Percentiles rank a stretch among this genome's conserved stretches.
Evolutionary conservation across 2,113 vertebrate species (phyloP).

Genomic region (Anarrhichthys ocellatus): DNA sequence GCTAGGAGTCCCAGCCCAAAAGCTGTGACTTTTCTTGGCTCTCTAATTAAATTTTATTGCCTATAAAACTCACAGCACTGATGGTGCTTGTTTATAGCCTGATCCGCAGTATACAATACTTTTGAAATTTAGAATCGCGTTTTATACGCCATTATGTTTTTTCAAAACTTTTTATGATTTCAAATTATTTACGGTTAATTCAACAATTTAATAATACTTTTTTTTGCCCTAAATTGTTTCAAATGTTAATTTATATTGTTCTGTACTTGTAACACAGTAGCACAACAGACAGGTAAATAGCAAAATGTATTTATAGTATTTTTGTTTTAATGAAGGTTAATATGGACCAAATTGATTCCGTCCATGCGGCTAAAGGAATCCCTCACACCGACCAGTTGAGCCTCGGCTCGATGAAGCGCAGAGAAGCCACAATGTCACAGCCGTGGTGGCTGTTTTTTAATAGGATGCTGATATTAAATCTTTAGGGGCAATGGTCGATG

Average conservation of each 20-base stretch:
- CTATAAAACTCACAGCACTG: constrained; percentile 82
- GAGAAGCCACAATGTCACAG: neutral
- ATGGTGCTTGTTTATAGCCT: constrained; percentile 71
- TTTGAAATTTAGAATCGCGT: constrained; percentile 46
- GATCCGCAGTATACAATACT: constrained; percentile 48
- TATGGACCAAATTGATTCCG: neutral
- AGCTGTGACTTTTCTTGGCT: constrained; percentile 82
- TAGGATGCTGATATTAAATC: constrained; percentile 4
- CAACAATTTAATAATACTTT: neutral
- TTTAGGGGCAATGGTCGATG: neutral
- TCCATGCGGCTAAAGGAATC: constrained; percentile 8
- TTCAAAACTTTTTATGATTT: constrained; percentile 39
- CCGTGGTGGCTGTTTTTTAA: neutral
- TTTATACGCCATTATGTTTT: constrained; percentile 21
- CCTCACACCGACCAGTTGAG: constrained; percentile 38
- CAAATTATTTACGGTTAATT: constrained; percentile 22
- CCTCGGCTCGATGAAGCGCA: constrained; percentile 1
- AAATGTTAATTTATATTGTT: constrained; percentile 1
- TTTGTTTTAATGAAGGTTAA: neutral
- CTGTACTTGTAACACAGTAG: neutral
- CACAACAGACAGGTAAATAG: neutral
- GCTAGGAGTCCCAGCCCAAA: constrained; percentile 90
- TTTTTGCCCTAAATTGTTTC: neutral
- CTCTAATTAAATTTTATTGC: constrained; percentile 84
- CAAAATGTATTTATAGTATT: neutral